Evolutionary conservation across 2,113 vertebrate genomes (phyloP).

Genomic region (Sus scrofa): T2T-Sscrofa CM000827.6:51158001-51158500

Average conservation of each 20-base stretch:
- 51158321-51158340: background rate
- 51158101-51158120: background rate
- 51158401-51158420: background rate
- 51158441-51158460: background rate
- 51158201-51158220: background rate
- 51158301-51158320: background rate
- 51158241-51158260: background rate
- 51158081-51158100: background rate
- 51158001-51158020: background rate
- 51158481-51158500: too few relatives aligned
- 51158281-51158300: background rate
- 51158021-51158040: background rate
- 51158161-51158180: background rate
- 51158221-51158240: background rate
- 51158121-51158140: background rate
- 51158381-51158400: background rate
- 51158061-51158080: background rate
- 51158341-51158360: background rate
- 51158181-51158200: background rate
- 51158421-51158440: background rate
- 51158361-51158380: background rate
- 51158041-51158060: conserved; percentile 9
- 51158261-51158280: background rate
- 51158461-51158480: too few relatives aligned
- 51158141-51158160: background rate